phyloP scores from a whole-genome alignment of 2,113 vertebrate species.

The Heterotis niloticus region DNA sequence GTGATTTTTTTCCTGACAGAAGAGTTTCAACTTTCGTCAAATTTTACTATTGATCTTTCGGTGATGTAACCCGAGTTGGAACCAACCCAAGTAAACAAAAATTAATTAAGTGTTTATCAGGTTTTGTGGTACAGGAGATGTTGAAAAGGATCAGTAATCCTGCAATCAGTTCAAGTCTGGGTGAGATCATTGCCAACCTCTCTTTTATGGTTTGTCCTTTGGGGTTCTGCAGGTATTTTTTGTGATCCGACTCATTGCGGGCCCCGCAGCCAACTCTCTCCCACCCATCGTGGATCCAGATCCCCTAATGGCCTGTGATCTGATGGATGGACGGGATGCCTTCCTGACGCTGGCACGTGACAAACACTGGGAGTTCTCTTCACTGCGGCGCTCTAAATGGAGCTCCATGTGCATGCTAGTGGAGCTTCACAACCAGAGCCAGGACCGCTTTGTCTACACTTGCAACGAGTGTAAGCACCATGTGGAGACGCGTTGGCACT shows the following conservation, averaged over 20 bases:
- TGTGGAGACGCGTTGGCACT: constrained; percentile 94
- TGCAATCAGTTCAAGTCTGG: no score
- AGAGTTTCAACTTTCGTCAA: no score
- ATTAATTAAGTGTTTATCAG: no score
- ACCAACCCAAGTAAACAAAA: no score
- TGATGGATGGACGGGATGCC: constrained; percentile 98
- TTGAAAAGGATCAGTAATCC: no score
- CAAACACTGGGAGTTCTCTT: constrained; percentile 96
- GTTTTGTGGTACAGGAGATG: no score
- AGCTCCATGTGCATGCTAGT: constrained; percentile 98
- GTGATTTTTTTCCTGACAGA: no score
- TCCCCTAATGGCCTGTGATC: constrained; percentile 87
- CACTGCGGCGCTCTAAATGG: constrained; percentile 87
- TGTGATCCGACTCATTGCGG: constrained; percentile 91
- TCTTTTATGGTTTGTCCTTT: constrained; percentile 6
- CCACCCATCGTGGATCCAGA: constrained; percentile 86
- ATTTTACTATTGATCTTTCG: no score
- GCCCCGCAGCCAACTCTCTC: constrained; percentile 87
- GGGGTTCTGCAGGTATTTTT: constrained; percentile 80
- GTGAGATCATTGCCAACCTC: no score
- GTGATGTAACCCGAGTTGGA: no score
- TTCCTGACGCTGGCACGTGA: constrained; percentile 94
- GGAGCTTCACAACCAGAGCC: constrained; percentile 95
- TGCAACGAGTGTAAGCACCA: constrained; percentile 98
- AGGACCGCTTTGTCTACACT: constrained; percentile 96